Evolutionary conservation across 1,140 invertebrate genomes (phyloP).

Genomic region (Bombus pascuorum): DNA sequence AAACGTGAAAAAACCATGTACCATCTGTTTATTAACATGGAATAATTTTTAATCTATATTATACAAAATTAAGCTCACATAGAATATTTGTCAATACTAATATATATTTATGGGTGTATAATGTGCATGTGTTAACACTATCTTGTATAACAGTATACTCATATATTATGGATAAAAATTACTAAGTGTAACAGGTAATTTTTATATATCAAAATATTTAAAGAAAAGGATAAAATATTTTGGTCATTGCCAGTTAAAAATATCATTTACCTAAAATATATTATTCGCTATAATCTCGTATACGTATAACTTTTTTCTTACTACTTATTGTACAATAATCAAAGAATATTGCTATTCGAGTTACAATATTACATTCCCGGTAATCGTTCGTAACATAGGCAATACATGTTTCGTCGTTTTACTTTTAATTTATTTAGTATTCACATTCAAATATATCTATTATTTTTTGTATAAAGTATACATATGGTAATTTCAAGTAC

Average conservation of each 20-base stretch:
- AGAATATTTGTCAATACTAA: too few species aligned
- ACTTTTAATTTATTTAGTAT: conserved; percentile 6
- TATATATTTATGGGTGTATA: not conserved
- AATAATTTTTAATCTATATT: not conserved
- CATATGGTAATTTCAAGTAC: not conserved
- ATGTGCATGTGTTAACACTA: not conserved
- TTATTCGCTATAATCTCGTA: too few species aligned
- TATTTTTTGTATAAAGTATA: not conserved
- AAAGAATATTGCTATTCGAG: not conserved
- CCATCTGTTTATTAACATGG: not conserved
- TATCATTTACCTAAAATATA: not conserved
- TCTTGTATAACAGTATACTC: not conserved
- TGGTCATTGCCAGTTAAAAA: not conserved
- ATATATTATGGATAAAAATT: too few species aligned
- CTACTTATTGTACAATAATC: not conserved
- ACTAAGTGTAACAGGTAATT: not conserved
- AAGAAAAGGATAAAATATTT: not conserved
- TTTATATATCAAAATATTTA: not conserved
- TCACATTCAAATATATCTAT: too few species aligned
- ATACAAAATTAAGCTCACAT: not conserved
- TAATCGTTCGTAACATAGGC: not conserved
- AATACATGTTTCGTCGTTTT: not conserved
- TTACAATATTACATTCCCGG: not conserved
- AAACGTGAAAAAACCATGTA: not conserved
- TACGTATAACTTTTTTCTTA: not conserved